Conservation (phyloP, 2,888 invertebrate genomes). For the Empis livida region DNA sequence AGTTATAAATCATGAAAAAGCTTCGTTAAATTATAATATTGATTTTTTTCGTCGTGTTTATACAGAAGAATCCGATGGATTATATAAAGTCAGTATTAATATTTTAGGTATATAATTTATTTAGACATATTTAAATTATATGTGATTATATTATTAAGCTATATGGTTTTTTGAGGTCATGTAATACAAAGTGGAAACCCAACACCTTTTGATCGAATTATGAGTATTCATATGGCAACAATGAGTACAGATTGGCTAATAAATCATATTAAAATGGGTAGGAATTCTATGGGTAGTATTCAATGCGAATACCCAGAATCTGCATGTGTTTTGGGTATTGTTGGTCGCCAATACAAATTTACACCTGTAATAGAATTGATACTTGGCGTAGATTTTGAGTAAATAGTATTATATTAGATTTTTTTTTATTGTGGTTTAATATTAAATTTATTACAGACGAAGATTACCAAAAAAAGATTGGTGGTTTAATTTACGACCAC, state of each 20-base stretch:
- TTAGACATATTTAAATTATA: background rate
- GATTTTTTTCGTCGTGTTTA: conserved; percentile 87
- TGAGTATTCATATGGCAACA: conserved; percentile 91
- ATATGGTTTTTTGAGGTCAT: conserved; percentile 41
- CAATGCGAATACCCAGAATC: conserved; percentile 47
- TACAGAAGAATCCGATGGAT: conserved; percentile 82
- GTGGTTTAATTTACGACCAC: conserved; percentile 84
- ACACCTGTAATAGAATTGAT: conserved; percentile 60
- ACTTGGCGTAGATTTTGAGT: conserved; percentile 64
- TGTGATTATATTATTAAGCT: background rate
- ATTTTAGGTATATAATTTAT: conserved; percentile 44
- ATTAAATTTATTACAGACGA: background rate
- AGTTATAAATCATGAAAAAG: conserved; percentile 81
- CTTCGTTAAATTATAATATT: conserved; percentile 84
- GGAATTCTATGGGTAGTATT: conserved; percentile 39
- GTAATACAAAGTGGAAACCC: conserved; percentile 96
- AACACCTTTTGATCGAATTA: conserved; percentile 89
- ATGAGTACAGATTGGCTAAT: conserved; percentile 81
- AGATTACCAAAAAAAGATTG: conserved; percentile 73
- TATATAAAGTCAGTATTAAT: conserved; percentile 86
- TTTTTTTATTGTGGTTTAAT: too few relatives aligned
- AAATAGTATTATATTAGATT: conserved; percentile 20
- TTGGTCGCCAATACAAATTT: conserved; percentile 63
- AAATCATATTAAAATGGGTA: conserved; percentile 42
- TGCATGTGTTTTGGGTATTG: conserved; percentile 63